Evolutionary conservation across 2,797 vertebrate species (phyloP), one percentile per base, ranked within the genome.

Genomic region (Tenualosa thibaudeaui): DNA sequence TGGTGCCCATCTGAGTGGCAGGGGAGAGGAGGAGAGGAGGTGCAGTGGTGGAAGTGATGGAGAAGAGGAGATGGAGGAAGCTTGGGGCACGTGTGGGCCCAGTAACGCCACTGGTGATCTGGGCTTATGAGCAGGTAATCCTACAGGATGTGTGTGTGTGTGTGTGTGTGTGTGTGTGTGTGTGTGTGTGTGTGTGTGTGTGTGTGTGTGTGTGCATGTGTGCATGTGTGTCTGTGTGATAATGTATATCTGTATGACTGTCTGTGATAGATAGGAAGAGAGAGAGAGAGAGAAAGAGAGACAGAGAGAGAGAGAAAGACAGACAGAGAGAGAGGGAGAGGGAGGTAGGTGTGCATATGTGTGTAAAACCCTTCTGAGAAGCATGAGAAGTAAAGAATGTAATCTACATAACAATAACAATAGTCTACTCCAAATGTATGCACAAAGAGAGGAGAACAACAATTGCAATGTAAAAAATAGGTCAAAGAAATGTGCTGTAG

Each of bases 1-100:
- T 26, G 9, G 24, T 40, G 31, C 31, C 68, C 68, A 15, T 19
- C 62, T 85, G 24, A 51, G 84, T 81, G 46, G 83, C 62, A 0
- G 58, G 84, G 84, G 37, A 87, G 86, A 90, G 91, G 89, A 86
- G 88, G 91, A 92, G 92, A 91, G 90, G 81, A 93, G 94, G 92
- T 92, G 90, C 4, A 31, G 81, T 49, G 87, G 89, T 86, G 0
- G 83, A 90, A 88, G 46, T 4, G 2, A 46, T 46, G 46, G 46
- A 46, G 46, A 46, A 4, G 46, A 46, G 46, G 46, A 46, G 46
- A 46, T 89, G 88, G 91, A 94, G 93, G 87, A 94, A 91, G 88
- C 83, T 56, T 5, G 49, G 88, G 88, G 89, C 89, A 86, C 78
- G 81, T 82, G 82, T 0, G 26, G 81, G 3, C 84, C 84, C 82